These are phyloP conservation scores for Alexandromys fortis DNA, from an alignment of 2,113 vertebrate species.

Conservation along the genomic window DNA sequence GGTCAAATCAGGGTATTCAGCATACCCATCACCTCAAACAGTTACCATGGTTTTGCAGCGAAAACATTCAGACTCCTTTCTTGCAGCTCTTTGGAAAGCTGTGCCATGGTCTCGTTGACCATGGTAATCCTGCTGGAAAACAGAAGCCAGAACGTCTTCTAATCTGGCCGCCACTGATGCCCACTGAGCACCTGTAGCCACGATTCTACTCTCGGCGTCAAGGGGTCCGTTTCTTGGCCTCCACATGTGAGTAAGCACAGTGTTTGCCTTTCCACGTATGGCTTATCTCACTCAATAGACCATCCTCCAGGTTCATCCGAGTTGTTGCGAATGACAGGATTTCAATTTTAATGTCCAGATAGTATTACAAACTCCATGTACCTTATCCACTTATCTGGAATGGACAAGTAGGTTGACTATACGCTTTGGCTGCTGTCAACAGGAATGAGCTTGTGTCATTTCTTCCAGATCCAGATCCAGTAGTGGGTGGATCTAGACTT, in stretches of 20 bases:
- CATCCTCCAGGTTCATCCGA: background rate
- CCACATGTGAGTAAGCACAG: background rate
- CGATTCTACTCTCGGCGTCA: background rate
- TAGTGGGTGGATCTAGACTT: background rate
- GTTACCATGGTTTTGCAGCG: background rate
- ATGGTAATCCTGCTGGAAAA: background rate
- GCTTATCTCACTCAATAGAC: background rate
- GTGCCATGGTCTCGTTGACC: background rate
- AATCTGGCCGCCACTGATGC: background rate
- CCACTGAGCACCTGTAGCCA: background rate
- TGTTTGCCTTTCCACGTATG: background rate
- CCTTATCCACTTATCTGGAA: background rate
- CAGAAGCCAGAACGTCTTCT: background rate
- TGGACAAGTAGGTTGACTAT: background rate
- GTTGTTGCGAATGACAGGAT: background rate
- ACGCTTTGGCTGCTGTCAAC: background rate
- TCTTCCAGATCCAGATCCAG: background rate
- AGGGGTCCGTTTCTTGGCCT: background rate
- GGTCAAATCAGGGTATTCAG: background rate
- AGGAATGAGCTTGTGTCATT: background rate
- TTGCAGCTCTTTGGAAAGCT: background rate
- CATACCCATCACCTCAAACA: background rate
- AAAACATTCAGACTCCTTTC: background rate
- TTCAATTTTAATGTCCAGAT: background rate
- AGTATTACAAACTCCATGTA: background rate